phyloP scores from a whole-genome alignment of 2,797 vertebrate species.

The Typhlichthys eigenmanni region DNA sequence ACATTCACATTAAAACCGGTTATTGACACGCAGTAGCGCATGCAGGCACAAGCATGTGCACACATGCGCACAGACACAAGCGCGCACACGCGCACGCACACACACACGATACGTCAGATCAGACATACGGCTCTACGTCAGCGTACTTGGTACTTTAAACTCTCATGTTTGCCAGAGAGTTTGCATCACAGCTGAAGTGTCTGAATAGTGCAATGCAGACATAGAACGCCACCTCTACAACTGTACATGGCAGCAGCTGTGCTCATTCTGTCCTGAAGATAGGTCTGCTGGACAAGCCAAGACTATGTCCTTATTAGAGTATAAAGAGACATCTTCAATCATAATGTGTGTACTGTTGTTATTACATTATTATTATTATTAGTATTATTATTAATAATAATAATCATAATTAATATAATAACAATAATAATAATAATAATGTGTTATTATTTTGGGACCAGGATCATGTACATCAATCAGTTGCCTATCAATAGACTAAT shows the following conservation, averaged over 20 bases:
- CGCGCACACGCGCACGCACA: background rate
- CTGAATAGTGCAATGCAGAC: background rate
- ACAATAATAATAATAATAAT: too few relatives aligned
- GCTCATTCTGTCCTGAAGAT: too few relatives aligned
- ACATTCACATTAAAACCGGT: too few relatives aligned
- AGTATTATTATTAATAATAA: too few relatives aligned
- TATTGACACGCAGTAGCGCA: background rate
- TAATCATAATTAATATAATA: too few relatives aligned
- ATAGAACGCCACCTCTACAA: background rate
- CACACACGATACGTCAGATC: slow-evolving; percentile 5
- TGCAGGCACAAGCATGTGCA: background rate
- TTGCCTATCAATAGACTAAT: too few relatives aligned
- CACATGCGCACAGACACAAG: background rate
- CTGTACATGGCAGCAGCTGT: too few relatives aligned
- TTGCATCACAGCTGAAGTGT: background rate
- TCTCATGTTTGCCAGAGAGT: slow-evolving; percentile 27
- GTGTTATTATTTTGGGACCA: too few relatives aligned
- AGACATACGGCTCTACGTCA: slow-evolving; percentile 11
- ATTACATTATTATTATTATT: too few relatives aligned
- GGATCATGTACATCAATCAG: too few relatives aligned
- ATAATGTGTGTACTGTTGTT: too few relatives aligned
- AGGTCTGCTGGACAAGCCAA: background rate
- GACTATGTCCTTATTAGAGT: background rate
- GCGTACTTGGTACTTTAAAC: slow-evolving; percentile 39
- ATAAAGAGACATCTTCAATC: too few relatives aligned